Conservation (phyloP, 1,140 invertebrate genomes). For the Zelostemma sp. region DNA sequence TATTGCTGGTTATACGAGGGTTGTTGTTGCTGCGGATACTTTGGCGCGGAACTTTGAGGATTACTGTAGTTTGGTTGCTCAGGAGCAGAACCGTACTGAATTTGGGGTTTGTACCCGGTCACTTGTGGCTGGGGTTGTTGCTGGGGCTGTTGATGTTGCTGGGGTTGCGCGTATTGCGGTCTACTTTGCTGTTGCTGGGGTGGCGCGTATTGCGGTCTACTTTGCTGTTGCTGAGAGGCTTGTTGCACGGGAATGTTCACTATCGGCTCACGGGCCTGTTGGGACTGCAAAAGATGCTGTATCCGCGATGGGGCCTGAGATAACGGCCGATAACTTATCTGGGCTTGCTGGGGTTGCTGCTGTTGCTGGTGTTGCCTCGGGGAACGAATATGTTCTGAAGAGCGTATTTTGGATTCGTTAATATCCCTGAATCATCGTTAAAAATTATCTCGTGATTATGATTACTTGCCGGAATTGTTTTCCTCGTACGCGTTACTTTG, state of each 20-base stretch:
- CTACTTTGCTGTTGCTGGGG: no score
- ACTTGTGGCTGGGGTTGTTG: slow-evolving; percentile 34
- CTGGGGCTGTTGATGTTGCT: slow-evolving; percentile 15
- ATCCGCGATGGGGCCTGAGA: slow-evolving; percentile 59
- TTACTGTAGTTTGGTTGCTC: slow-evolving; percentile 51
- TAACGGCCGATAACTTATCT: slow-evolving; percentile 51
- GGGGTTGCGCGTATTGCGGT: slow-evolving; percentile 46
- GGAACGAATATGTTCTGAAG: slow-evolving; percentile 43
- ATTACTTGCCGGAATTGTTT: slow-evolving; percentile 30
- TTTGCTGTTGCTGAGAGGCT: no score
- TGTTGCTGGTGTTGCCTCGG: slow-evolving; percentile 44
- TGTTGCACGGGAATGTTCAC: slow-evolving; percentile 55
- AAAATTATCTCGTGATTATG: neutral
- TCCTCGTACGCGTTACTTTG: slow-evolving; percentile 16
- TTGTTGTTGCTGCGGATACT: slow-evolving; percentile 17
- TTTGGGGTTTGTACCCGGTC: slow-evolving; percentile 48
- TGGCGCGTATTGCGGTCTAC: slow-evolving; percentile 32
- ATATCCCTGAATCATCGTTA: no score
- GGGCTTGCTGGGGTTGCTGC: slow-evolving; percentile 30
- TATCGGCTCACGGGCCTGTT: slow-evolving; percentile 57
- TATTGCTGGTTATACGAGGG: slow-evolving; percentile 24
- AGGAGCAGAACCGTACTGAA: slow-evolving; percentile 44
- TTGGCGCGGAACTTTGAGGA: slow-evolving; percentile 6
- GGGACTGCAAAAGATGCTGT: slow-evolving; percentile 56
- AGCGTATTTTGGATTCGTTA: slow-evolving; percentile 5